phyloP scores from a whole-genome alignment of 2,888 invertebrate genomes.

The Dioctria rufipes region DNA sequence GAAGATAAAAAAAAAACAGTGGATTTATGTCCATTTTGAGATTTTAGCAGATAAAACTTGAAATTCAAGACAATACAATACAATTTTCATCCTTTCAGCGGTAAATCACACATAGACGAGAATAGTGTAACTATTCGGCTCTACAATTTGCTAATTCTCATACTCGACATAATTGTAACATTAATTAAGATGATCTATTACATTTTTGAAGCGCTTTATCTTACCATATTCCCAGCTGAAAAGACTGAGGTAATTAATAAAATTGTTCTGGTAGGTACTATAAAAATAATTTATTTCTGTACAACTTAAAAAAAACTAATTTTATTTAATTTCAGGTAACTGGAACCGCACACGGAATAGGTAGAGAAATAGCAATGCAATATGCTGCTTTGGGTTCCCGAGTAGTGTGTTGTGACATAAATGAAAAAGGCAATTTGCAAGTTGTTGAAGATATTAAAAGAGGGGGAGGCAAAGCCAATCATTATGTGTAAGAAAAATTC shows the following conservation, averaged over 20 bases:
- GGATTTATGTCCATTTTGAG: too few relatives aligned
- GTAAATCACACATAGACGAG: conserved; percentile 45
- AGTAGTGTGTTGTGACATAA: too few relatives aligned
- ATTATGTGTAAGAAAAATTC: conserved; percentile 70
- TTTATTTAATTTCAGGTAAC: too few relatives aligned
- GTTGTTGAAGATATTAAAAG: conserved; percentile 76
- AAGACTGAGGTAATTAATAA: conserved; percentile 80
- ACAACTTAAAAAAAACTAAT: too few relatives aligned
- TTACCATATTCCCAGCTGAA: conserved; percentile 75
- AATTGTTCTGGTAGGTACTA: conserved; percentile 77
- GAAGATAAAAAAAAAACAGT: too few relatives aligned
- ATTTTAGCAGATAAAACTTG: too few relatives aligned
- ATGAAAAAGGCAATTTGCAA: conserved; percentile 78
- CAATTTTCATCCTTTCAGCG: neutral
- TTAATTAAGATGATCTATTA: conserved; percentile 64
- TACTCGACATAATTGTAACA: conserved; percentile 66
- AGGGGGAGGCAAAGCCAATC: conserved; percentile 69
- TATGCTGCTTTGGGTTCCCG: conserved; percentile 81
- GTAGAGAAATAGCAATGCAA: conserved; percentile 81
- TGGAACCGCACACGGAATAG: conserved; percentile 89
- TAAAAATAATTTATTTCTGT: neutral
- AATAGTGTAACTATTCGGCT: conserved; percentile 52
- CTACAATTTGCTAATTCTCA: conserved; percentile 62
- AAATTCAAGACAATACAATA: too few relatives aligned
- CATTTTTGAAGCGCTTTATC: conserved; percentile 73